Base-by-base conservation (phyloP, 2,888 invertebrate genomes). In the Megalurothrips usitatus region DNA sequence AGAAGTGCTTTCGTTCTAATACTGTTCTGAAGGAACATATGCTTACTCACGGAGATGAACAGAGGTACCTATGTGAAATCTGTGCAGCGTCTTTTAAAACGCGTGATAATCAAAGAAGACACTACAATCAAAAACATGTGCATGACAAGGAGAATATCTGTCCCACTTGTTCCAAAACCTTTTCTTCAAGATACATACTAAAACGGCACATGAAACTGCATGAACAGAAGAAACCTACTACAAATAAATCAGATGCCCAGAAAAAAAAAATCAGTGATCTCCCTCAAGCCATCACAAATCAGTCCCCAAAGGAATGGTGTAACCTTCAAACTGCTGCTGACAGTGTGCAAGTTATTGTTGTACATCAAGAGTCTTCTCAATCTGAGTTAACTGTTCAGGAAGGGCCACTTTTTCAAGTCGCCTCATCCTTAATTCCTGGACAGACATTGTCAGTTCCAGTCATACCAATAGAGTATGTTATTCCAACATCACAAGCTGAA, bases 121-220 rank as follows among this genome's bases (percentile, higher is more conserved):
- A 58, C n/a, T 58, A 19, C 58, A 75, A 26, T 75, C 23, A 75
- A 26, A 75, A 23, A 26, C 68, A 75, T 75, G 68, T 75, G 1
- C 68, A 75, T 75, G 12, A n/a, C 23, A 75, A 75, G 23, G 26
- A 12, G 23, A 23, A 75, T 26, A 8, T 26, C 10, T 75, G 68
- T 75, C 12, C 68, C 26, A 26, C 68, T 26, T 75, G 68, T 26
- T 26, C 68, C 68, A 75, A 75, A 12, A 75, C 23, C 26, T 75
- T 75, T 12, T 23, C 68, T 1, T 26, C 68, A 11, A 75, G 23
- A 26, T 75, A 75, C 12, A 9, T 75, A 26, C 26, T 75, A 1
- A 75, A 75, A 26, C 23, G 68, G 26, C 68, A 75, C 23, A 75
- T 75, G 68, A 75, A 75, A 75, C 23, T 75, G 26, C 68, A 75